Conservation (phyloP, 2,797 vertebrate genomes). For the Oceanodroma leucorhoa region DNA sequence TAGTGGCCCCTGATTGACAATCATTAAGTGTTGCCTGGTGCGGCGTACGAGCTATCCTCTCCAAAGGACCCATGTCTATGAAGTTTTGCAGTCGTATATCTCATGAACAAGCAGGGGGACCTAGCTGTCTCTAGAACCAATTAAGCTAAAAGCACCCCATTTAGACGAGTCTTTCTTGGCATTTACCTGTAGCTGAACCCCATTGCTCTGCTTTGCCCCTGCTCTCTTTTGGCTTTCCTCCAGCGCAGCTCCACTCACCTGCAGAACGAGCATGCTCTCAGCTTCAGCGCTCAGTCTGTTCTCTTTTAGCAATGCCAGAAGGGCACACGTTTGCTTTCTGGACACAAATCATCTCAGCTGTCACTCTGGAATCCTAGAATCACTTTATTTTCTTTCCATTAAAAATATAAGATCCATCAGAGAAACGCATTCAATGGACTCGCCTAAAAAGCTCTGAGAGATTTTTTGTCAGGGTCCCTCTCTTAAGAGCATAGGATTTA, state of each 20-base stretch:
- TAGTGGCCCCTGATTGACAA: rapidly evolving
- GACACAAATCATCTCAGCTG: neutral
- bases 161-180: neutral
- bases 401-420: neutral
- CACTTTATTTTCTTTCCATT: neutral
- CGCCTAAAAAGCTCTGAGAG: neutral
- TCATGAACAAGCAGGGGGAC: neutral
- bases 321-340: neutral
- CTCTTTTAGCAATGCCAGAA: neutral
- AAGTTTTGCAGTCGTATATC: neutral
- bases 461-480: neutral
- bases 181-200: neutral
- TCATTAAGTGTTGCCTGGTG: neutral
- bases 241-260: neutral
- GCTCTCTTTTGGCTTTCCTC: neutral
- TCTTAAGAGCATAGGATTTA: neutral
- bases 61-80: rapidly evolving
- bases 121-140: neutral
- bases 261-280: neutral
- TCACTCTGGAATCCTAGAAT: neutral
- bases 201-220: neutral
- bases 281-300: neutral
- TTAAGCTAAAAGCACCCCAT: neutral
- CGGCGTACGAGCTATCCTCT: neutral
- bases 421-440: neutral